phyloP scores from a whole-genome alignment of 2,113 vertebrate genomes.

The Phalacrocorax aristotelis region DNA sequence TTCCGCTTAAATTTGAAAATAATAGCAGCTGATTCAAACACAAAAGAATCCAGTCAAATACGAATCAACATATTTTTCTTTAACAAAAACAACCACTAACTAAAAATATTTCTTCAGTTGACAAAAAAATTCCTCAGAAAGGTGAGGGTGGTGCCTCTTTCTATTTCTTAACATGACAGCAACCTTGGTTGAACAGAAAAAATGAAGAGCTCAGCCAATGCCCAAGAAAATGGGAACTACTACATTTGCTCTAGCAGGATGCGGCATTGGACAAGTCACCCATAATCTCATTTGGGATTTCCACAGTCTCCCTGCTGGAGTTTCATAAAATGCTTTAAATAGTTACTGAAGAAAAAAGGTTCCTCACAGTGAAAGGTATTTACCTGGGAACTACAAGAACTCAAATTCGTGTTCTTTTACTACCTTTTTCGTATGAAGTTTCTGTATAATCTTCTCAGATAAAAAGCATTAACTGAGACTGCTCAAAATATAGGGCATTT shows the following conservation, averaged over 20 bases:
- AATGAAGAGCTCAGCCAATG: not conserved
- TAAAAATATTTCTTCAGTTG: not conserved
- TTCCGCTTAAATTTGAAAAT: slow-evolving; percentile 13
- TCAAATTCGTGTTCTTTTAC: not conserved
- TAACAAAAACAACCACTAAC: not conserved
- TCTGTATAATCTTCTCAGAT: not conserved
- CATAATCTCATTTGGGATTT: not conserved
- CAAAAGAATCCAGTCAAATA: slow-evolving; percentile 1
- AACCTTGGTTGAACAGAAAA: not conserved
- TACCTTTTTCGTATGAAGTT: not conserved
- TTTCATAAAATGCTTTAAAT: not conserved
- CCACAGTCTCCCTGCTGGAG: not conserved
- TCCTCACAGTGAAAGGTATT: not conserved
- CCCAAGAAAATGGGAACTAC: not conserved
- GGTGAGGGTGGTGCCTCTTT: not conserved
- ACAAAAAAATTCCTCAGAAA: not conserved
- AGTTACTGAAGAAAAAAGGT: not conserved
- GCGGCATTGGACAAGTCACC: not conserved
- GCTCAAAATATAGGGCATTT: not conserved
- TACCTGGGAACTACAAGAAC: not conserved
- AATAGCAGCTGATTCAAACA: not conserved
- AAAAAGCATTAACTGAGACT: not conserved
- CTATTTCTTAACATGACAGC: not conserved
- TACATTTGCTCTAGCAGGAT: not conserved
- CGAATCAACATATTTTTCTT: not conserved